Evolutionary conservation across 2,113 vertebrate genomes (phyloP).

Genomic region (Malurus elegans): DNA sequence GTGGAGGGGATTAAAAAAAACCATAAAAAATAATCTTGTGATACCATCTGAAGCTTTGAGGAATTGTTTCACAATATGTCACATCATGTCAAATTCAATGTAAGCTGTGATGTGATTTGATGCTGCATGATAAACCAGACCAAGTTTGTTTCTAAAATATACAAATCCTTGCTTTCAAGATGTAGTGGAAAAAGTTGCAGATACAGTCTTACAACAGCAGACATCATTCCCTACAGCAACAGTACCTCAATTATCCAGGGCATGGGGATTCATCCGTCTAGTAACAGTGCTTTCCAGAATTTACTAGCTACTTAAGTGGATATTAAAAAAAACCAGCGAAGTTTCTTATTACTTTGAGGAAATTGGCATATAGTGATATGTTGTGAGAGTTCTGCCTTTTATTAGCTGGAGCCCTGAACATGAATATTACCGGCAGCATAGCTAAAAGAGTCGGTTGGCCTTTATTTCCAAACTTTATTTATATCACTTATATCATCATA

Average conservation of each 20-base stretch:
- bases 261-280: background rate
- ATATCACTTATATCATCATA: background rate
- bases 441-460: background rate
- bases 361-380: background rate
- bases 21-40: background rate
- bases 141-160: background rate
- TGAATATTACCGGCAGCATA: background rate
- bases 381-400: background rate
- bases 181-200: background rate
- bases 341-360: background rate
- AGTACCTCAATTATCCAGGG: background rate
- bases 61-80: background rate
- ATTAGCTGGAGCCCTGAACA: background rate
- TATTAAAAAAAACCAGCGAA: background rate
- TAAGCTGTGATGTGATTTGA: constrained; percentile 1
- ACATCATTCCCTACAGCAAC: background rate
- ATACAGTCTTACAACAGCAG: background rate
- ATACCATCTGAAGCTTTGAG: background rate
- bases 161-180: background rate
- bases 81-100: background rate
- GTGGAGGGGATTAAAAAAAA: background rate
- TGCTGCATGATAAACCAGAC: background rate
- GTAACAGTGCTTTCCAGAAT: background rate
- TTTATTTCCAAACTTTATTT: background rate
- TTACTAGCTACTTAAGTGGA: background rate